Conservation (phyloP, 1,140 invertebrate species). For the Melanaphis sacchari region DNA sequence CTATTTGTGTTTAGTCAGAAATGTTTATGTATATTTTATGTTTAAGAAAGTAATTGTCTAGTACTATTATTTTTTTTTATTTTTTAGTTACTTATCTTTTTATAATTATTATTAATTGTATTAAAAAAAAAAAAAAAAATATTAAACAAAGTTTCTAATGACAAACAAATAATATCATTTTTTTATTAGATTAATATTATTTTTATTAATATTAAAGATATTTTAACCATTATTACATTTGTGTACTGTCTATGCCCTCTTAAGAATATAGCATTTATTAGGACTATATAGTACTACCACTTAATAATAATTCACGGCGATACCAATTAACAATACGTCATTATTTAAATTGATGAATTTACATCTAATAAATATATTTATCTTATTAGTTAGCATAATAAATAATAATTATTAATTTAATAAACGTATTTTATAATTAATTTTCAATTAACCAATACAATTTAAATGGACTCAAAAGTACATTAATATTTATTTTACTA, state of each 20-base stretch:
- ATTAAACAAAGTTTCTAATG: neutral
- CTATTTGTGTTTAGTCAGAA: neutral
- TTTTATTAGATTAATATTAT: neutral
- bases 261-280: neutral
- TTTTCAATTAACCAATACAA: neutral
- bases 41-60: neutral
- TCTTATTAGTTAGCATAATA: neutral
- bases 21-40: neutral
- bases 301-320: neutral
- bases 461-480: neutral
- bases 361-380: neutral
- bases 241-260: neutral
- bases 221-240: neutral
- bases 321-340: neutral
- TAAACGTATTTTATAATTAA: neutral
- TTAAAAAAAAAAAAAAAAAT: neutral
- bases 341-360: neutral
- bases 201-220: neutral
- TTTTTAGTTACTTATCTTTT: neutral
- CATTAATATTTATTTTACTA: neutral
- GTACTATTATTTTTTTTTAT: neutral
- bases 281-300: neutral
- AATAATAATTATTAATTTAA: neutral
- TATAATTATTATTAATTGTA: neutral
- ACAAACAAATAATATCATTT: neutral